Evolutionary conservation across 2,888 invertebrate species (phyloP).

Genomic region (Sesamia inferens): DNA sequence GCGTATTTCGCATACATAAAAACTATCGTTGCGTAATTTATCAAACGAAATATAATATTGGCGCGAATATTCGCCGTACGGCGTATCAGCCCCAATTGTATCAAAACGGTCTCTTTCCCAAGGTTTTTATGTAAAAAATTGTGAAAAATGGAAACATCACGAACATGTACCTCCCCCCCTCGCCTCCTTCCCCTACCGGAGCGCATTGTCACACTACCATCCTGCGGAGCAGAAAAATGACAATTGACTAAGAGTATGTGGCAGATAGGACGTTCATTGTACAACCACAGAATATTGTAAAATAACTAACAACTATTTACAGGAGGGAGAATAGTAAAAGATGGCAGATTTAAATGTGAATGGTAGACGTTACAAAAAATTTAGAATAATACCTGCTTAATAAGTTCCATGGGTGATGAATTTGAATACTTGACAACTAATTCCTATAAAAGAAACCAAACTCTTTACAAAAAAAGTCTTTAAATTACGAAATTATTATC

Average conservation of each 20-base stretch:
- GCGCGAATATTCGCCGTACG: constrained; percentile 51
- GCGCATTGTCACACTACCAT: constrained; percentile 83
- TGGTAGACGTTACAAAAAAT: background rate
- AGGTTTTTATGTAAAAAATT: constrained; percentile 70
- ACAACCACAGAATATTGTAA: background rate
- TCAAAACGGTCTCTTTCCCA: constrained; percentile 73
- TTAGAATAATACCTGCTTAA: background rate
- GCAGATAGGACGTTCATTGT: constrained; percentile 32
- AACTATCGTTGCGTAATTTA: constrained; percentile 40
- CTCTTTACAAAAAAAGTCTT: too few species aligned
- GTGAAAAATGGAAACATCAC: constrained; percentile 87
- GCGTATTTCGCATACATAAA: constrained; percentile 27
- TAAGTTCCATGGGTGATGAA: background rate
- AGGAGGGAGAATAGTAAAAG: background rate
- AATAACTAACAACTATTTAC: background rate
- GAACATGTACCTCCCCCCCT: constrained; percentile 69
- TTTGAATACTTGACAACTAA: background rate
- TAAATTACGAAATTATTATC: background rate
- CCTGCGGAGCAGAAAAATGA: constrained; percentile 81
- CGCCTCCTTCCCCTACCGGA: constrained; percentile 60
- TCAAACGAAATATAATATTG: constrained; percentile 54
- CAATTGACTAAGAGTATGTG: constrained; percentile 72
- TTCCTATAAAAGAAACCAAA: background rate
- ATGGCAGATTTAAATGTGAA: background rate
- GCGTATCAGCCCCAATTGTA: constrained; percentile 62